Evolutionary conservation across 2,888 invertebrate genomes (phyloP).

Genomic region (Doris montereyensis): DNA sequence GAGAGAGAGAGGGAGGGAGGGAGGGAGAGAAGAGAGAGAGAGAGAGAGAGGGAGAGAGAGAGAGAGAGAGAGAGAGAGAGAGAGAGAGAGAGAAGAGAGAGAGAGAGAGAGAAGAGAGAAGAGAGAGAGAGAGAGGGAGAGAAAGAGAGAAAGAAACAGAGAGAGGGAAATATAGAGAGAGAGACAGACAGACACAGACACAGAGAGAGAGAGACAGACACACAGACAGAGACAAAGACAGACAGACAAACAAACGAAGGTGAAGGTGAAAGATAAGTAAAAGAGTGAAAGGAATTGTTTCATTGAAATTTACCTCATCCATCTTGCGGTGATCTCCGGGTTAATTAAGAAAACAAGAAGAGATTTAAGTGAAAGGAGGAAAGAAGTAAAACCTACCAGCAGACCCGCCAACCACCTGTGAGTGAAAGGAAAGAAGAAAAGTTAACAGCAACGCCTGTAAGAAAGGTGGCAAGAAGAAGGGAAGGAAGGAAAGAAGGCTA

Average conservation of each 20-base stretch:
- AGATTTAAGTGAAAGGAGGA: no score
- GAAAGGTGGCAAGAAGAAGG: not conserved
- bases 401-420: no score
- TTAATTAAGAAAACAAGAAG: no score
- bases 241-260: not conserved
- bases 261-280: no score
- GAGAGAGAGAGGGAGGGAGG: constrained; percentile 22
- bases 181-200: not conserved
- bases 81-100: constrained; percentile 23
- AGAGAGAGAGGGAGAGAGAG: not conserved
- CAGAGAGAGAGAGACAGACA: not conserved
- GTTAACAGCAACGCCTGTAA: not conserved
- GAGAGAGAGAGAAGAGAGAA: constrained; percentile 12
- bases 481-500: not conserved
- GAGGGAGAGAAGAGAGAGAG: constrained; percentile 29
- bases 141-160: constrained; percentile 6
- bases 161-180: not conserved
- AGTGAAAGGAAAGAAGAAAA: constrained; percentile 6
- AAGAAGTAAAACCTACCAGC: no score
- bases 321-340: no score
- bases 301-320: no score
- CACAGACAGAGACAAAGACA: not conserved
- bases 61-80: constrained; percentile 26
- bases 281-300: no score
- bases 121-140: not conserved